Evolutionary conservation across 1,140 invertebrate genomes (phyloP).

Genomic region (Apolygus lucorum): DNA sequence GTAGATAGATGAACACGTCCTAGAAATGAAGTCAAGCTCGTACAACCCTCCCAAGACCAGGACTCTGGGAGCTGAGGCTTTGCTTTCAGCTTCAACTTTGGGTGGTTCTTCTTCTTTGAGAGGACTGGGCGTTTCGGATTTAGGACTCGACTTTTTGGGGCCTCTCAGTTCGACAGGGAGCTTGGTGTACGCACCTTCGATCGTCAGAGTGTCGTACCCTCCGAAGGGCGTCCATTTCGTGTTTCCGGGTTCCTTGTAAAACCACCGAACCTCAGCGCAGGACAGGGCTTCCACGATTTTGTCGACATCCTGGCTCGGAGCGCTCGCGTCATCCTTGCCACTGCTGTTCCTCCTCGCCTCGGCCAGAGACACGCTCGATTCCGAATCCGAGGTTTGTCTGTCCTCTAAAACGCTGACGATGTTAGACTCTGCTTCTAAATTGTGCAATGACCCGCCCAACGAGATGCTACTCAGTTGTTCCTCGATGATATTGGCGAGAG

Average conservation of each 20-base stretch:
- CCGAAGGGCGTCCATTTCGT: constrained; percentile 62
- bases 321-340: constrained; percentile 4
- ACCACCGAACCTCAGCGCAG: constrained; percentile 57
- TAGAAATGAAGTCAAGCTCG: constrained; percentile 54
- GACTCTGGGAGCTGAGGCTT: constrained; percentile 36
- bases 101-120: not conserved
- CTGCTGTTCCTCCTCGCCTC: constrained; percentile 6
- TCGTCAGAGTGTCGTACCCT: constrained; percentile 61
- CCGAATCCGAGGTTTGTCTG: not conserved
- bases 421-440: constrained; percentile 26
- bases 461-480: constrained; percentile 27
- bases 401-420: constrained; percentile 18
- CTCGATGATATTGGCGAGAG: constrained; percentile 28
- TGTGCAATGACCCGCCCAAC: constrained; percentile 1
- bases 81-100: not conserved
- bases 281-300: constrained; percentile 37
- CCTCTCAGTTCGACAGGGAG: constrained; percentile 31
- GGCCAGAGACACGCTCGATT: not conserved
- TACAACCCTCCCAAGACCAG: constrained; percentile 60
- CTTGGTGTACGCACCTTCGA: constrained; percentile 52
- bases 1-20: constrained; percentile 58
- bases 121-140: constrained; percentile 20
- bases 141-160: constrained; percentile 25
- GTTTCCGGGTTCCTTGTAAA: constrained; percentile 54
- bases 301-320: constrained; percentile 6